A percentile compares a stretch with the other conserved stretches of the same genome.
These are phyloP conservation scores for Galeopterus variegatus DNA, from an alignment of 2,113 vertebrate species.

Conservation along the genomic window DNA sequence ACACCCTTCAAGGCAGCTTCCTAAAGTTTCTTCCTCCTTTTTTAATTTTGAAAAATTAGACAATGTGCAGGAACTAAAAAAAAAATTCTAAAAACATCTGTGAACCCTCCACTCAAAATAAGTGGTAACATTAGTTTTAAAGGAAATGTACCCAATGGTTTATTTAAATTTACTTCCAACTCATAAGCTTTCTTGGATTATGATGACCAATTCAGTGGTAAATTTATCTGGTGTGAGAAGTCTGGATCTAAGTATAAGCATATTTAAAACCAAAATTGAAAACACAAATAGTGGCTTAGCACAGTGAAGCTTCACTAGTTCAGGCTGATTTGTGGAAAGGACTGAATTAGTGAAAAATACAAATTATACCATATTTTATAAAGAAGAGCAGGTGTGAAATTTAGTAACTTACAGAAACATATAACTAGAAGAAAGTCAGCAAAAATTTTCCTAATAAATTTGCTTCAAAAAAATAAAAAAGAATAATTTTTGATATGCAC, in stretches of 20 bases:
- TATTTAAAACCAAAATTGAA: slow-evolving; percentile 34
- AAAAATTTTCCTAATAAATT: slow-evolving; percentile 45
- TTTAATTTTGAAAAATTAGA: slow-evolving; percentile 2
- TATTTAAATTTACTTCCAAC: slow-evolving; percentile 17
- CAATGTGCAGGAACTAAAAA: background rate
- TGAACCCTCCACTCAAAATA: background rate
- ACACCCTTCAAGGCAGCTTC: background rate
- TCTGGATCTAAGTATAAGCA: slow-evolving; percentile 6
- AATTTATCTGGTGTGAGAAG: background rate
- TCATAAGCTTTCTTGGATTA: background rate
- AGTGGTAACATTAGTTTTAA: background rate
- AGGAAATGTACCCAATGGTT: background rate
- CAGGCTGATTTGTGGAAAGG: slow-evolving; percentile 32
- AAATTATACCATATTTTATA: slow-evolving; percentile 42
- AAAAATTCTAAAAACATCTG: background rate
- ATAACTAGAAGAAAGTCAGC: slow-evolving; percentile 26
- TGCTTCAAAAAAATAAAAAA: slow-evolving; percentile 47
- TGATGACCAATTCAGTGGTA: background rate
- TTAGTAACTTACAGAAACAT: slow-evolving; percentile 58
- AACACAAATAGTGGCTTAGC: slow-evolving; percentile 15
- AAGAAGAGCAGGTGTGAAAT: slow-evolving; percentile 1
- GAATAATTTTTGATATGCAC: slow-evolving; percentile 45
- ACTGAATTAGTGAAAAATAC: slow-evolving; percentile 66
- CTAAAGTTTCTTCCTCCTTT: background rate
- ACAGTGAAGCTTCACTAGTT: background rate